A percentile compares a stretch with the other conserved stretches of the same genome.
phyloP scores from a whole-genome alignment of 2,888 invertebrate genomes.

The Rhagophthalmus giganteus region DNA sequence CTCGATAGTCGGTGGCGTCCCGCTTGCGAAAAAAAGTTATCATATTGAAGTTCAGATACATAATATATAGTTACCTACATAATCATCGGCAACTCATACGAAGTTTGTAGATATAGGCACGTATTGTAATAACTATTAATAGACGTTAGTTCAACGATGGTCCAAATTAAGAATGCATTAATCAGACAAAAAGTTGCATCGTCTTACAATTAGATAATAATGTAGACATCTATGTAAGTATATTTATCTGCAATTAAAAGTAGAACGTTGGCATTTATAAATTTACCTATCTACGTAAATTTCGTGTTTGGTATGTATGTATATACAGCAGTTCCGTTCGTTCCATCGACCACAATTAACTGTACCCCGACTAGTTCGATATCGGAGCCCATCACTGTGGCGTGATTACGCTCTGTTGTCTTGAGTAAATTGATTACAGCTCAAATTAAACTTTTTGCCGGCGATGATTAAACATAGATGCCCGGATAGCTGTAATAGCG shows the following conservation, averaged over 20 bases:
- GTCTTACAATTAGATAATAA: neutral
- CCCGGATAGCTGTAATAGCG: slow-evolving; percentile 38
- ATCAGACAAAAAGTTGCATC: slow-evolving; percentile 2
- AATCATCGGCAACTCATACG: too few species aligned
- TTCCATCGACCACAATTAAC: slow-evolving; percentile 29
- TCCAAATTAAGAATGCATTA: neutral
- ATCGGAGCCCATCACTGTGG: slow-evolving; percentile 30
- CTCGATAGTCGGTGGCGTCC: too few species aligned
- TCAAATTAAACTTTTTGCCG: slow-evolving; percentile 54
- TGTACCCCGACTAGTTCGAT: slow-evolving; percentile 17
- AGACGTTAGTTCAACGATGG: too few species aligned
- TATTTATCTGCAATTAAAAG: slow-evolving; percentile 5
- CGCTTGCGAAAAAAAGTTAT: too few species aligned
- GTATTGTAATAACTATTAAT: too few species aligned
- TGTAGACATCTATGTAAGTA: neutral
- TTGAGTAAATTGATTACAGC: slow-evolving; percentile 55
- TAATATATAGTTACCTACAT: too few species aligned
- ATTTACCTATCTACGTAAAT: slow-evolving; percentile 15
- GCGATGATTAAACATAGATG: slow-evolving; percentile 51
- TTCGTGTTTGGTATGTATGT: too few species aligned
- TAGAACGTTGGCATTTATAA: slow-evolving; percentile 12
- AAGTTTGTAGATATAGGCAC: too few species aligned
- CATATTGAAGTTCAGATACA: too few species aligned
- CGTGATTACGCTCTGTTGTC: slow-evolving; percentile 53
- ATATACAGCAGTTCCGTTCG: slow-evolving; percentile 17